Evolutionary conservation across 2,888 invertebrate genomes (phyloP), one percentile per base, ranked within the genome.

Genomic region (Calliphora vomitoria): DNA sequence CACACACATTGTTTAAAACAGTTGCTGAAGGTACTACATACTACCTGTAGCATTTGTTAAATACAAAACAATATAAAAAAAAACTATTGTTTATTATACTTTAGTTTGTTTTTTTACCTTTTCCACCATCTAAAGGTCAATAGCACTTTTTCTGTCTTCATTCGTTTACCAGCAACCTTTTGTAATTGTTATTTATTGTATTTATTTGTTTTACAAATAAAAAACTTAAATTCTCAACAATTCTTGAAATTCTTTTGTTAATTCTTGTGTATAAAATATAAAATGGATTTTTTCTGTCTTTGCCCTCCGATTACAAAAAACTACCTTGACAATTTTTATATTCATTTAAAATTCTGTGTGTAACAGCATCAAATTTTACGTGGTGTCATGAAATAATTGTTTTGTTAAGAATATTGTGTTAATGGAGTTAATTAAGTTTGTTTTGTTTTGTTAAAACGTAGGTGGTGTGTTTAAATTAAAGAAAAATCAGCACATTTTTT

Each of bases 71-170:
- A 25, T 1, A 25, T 25, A 25, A 25, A 20, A 41, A 41, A 20
- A 44, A 66, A 41, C 20, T 20, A 50, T 50, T 58, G 58, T 58
- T 50, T 44, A 44, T 44, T 25, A 58, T 44, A 38, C 20, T 35
- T 47, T 35, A 18, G 11, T 35, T 44, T 35, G 10, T 13, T 72
- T 62, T n/a, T 47, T 3, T 50, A 35, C 10, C 35, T 69, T 38
- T 53, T 71, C 38, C 4, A 68, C 44, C 69, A 60, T 11, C 18
- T 50, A 44, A 62, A 71, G 71, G 47, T 72, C 41, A 81, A 72
- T 72, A 64, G 72, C 72, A 81, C 25, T 72, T 41, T 64, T 31
- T 25, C 41, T 38, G 13, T 31, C 58, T 25, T 25, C 50, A 50
- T 6, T 50, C 25, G 11, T 31, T 58, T 25, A 20, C 3, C 20